Base-by-base conservation (phyloP, 2,797 vertebrate genomes). In the Lindbergichthys nudifrons region DNA sequence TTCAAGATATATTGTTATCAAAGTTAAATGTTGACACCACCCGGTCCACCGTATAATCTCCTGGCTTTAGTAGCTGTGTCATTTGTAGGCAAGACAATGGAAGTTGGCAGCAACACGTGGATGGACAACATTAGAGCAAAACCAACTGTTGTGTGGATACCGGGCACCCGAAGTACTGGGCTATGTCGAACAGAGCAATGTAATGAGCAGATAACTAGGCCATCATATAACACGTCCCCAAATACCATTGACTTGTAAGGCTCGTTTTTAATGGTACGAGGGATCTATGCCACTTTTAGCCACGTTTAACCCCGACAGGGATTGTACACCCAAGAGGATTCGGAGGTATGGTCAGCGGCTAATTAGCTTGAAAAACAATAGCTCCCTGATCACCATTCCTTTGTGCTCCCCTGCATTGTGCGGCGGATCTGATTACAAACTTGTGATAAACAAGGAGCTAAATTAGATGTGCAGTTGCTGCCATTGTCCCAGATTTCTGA, bases 281-380 rank as follows among this genome's bases (percentile, higher is more conserved):
- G 46, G 80, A 77, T 71, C 73, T 85, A 75, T 53, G 91, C 92
- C 92, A 75, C 93, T 93, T 96, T 94, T 95, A 95, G 94, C 88
- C 74, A 80, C 82, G 80, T 92, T 91, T 92, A 88, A 84, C 90
- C 87, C 90, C 1, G 43, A 84, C 90, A 1, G 43, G 84, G 80
- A 73, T 84, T 77, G 84, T 70, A 41, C 73, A 81, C 88, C 89
- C 89, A 90, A 23, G 88, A 90, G 92, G 92, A 92, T 91, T 92
- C 50, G 23, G 78, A 82, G 82, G 82, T 85, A 92, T 88, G 86
- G 65, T 80, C 74, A 56, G 65, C 70, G 86, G 85, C 93, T 94
- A 96, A 96, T 96, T 96, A 95, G 89, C 92, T 88, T 94, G 94
- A 94, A 95, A 96, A 95, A 96, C 95, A 95, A 96, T 95, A 95